Percentiles rank a stretch among this genome's conserved stretches.
Evolutionary conservation across 2,113 vertebrate genomes (phyloP).

Genomic region (Progne subis): DNA sequence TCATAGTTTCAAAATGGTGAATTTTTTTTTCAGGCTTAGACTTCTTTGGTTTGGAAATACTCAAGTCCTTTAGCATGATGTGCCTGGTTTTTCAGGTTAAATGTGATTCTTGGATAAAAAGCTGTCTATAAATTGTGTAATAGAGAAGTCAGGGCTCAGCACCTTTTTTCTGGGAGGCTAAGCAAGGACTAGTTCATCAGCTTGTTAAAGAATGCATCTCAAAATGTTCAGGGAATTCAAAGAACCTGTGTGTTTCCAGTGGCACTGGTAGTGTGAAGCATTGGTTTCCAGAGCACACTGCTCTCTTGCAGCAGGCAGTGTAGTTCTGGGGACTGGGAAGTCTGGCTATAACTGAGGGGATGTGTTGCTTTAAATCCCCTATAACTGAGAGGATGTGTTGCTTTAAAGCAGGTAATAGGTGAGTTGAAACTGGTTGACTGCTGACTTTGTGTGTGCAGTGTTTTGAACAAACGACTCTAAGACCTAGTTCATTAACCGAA

Average conservation of each 20-base stretch:
- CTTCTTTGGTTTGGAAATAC: not conserved
- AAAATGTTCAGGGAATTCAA: not conserved
- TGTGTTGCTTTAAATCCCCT: not conserved
- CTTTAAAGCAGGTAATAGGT: not conserved
- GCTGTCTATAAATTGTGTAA: not conserved
- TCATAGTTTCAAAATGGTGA: not conserved
- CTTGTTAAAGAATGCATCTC: not conserved
- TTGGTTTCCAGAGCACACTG: not conserved
- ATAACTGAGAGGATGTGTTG: not conserved
- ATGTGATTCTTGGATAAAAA: conserved; percentile 35
- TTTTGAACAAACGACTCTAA: not conserved
- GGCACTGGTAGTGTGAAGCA: not conserved
- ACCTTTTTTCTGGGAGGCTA: not conserved
- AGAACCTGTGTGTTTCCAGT: not conserved
- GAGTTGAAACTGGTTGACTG: not conserved
- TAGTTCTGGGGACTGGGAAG: not conserved
- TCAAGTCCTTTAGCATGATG: not conserved
- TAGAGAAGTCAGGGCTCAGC: not conserved
- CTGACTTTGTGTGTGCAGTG: not conserved
- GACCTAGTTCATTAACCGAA: not conserved
- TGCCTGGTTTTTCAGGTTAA: conserved; percentile 40
- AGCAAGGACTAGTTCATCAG: not conserved
- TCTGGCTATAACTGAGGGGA: not conserved
- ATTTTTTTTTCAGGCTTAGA: not conserved
- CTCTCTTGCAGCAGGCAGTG: not conserved